Evolutionary conservation across 2,888 invertebrate species (phyloP).

Genomic region (Hartigia nigra): DNA sequence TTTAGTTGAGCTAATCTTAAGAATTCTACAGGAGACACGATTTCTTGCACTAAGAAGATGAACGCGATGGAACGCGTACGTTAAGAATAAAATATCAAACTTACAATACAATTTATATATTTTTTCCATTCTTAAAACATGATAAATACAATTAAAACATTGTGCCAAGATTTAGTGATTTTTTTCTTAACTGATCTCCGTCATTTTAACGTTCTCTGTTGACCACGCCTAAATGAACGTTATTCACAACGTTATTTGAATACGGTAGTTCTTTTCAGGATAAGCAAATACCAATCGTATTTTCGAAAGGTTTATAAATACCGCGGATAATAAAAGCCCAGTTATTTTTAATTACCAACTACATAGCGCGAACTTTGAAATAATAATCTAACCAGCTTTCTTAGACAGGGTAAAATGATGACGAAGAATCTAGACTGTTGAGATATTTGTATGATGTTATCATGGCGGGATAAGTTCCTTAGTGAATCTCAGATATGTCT

Average conservation of each 20-base stretch:
- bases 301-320: not conserved
- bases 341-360: not conserved
- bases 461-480: not conserved
- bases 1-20: conserved; percentile 3
- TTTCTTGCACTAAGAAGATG: not conserved
- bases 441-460: not conserved
- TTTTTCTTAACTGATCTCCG: not conserved
- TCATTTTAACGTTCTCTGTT: not conserved
- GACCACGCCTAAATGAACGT: not conserved
- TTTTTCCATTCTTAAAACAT: not conserved
- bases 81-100: not conserved
- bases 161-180: not conserved
- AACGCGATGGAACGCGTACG: not conserved
- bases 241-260: not conserved
- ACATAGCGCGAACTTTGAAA: not conserved
- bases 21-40: not conserved
- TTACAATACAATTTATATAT: not conserved
- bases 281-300: not conserved
- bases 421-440: not conserved
- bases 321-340: not conserved
- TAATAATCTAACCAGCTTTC: not conserved
- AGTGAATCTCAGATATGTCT: not conserved
- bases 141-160: not conserved
- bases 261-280: not conserved
- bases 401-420: not conserved